phyloP scores from a whole-genome alignment of 2,888 invertebrate species.

The Cosmia trapezina region DNA sequence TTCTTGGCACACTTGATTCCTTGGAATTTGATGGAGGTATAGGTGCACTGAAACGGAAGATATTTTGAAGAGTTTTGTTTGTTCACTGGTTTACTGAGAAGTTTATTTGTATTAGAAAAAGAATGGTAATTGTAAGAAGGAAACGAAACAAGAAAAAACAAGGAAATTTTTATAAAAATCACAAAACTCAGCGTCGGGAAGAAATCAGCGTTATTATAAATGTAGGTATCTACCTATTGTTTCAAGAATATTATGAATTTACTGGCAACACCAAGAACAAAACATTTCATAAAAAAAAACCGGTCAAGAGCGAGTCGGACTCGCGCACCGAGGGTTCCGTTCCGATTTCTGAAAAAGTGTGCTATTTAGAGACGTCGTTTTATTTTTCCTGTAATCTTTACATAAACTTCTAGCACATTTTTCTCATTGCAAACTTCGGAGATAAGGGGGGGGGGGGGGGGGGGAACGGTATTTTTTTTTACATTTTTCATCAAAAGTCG shows the following conservation, averaged over 20 bases:
- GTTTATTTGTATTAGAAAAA: background rate
- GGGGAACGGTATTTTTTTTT: no score
- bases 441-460: no score
- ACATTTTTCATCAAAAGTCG: no score
- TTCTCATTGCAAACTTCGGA: no score
- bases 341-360: no score
- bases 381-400: no score
- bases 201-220: background rate
- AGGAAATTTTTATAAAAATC: background rate
- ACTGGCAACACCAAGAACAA: background rate
- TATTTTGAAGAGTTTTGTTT: conserved; percentile 3
- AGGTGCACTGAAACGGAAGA: conserved; percentile 1
- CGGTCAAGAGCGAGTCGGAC: no score
- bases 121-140: background rate
- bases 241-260: background rate
- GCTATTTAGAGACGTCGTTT: no score
- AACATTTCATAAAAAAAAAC: no score
- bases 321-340: no score
- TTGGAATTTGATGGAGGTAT: conserved; percentile 33
- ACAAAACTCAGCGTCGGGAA: no score
- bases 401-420: no score
- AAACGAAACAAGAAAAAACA: background rate
- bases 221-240: background rate
- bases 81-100: background rate
- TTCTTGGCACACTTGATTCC: conserved; percentile 39